Evolutionary conservation across 2,888 invertebrate genomes (phyloP).

Genomic region (Synergus itoensis): DNA sequence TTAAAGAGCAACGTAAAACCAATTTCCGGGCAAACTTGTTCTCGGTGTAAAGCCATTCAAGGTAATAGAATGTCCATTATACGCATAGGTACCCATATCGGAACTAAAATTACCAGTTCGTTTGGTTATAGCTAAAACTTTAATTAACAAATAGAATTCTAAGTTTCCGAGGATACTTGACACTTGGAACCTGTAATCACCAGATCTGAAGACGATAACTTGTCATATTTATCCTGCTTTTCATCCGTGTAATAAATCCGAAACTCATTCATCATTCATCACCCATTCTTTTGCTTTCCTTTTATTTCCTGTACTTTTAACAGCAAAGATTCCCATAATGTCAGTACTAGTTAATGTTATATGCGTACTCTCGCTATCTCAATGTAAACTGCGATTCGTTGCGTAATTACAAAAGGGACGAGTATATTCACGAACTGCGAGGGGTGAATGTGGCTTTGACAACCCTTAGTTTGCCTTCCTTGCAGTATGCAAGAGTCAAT

Average conservation of each 20-base stretch:
- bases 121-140: neutral
- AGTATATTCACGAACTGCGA: constrained; percentile 9
- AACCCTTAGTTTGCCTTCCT: constrained; percentile 34
- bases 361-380: constrained; percentile 1
- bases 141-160: neutral
- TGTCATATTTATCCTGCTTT: too few species aligned
- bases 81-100: constrained; percentile 11
- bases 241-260: too few species aligned
- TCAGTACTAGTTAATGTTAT: neutral
- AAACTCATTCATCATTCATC: too few species aligned
- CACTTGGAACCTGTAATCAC: too few species aligned
- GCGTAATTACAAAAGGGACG: constrained; percentile 24
- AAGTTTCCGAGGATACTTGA: too few species aligned
- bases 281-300: neutral
- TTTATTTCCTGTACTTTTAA: too few species aligned
- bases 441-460: constrained; percentile 1
- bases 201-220: too few species aligned
- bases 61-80: constrained; percentile 46
- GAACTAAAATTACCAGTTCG: constrained; percentile 52
- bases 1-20: neutral
- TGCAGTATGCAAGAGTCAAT: constrained; percentile 35
- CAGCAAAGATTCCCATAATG: too few species aligned
- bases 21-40: neutral
- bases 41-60: neutral
- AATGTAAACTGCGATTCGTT: constrained; percentile 28